phyloP scores from a whole-genome alignment of 2,888 invertebrate genomes.

The Cerastis leucographa region DNA sequence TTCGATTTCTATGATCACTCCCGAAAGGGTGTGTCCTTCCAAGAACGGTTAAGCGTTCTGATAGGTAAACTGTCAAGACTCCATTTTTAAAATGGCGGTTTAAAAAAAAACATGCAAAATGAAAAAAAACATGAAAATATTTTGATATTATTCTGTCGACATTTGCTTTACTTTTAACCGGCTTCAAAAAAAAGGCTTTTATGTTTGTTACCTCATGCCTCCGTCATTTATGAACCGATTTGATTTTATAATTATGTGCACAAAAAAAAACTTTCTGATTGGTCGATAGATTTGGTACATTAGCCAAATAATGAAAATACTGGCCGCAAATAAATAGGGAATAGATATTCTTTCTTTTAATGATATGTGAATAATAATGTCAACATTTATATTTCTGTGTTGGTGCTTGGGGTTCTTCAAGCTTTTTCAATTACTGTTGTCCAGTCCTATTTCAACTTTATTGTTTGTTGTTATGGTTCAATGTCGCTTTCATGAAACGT shows the following conservation, averaged over 20 bases:
- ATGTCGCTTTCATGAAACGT: slow-evolving; percentile 11
- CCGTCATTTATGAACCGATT: no score
- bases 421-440: slow-evolving; percentile 8
- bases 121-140: neutral
- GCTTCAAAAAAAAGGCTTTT: no score
- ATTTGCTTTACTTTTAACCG: neutral
- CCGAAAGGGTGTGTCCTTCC: neutral
- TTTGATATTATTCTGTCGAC: neutral
- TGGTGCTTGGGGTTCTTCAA: slow-evolving; percentile 4
- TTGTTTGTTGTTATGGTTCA: neutral
- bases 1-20: neutral
- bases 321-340: neutral
- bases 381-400: neutral
- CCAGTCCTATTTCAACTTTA: neutral
- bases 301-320: neutral
- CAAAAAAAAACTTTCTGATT: no score
- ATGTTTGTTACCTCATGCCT: no score
- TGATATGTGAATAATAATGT: neutral
- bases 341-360: neutral
- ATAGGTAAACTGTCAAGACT: neutral
- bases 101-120: neutral
- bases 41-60: neutral
- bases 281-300: neutral
- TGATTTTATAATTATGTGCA: no score
- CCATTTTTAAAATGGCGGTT: slow-evolving; percentile 16